A percentile compares a stretch with the other conserved stretches of the same genome.
Conservation (phyloP, 2,888 invertebrate species). For the Camponotus fellah region DNA sequence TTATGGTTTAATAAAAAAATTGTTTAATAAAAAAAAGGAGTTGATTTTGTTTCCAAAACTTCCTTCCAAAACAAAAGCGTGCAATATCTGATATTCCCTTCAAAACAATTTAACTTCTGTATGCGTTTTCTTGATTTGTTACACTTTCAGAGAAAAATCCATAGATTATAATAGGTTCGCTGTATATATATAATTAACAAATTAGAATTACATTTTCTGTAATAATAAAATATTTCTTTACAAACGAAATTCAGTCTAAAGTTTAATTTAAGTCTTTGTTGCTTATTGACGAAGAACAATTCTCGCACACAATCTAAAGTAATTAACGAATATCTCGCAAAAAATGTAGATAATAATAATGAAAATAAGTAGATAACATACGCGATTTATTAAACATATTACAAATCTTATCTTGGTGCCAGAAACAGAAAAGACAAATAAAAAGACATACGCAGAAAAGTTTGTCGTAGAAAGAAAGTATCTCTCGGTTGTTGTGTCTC, state of each 20-base stretch:
- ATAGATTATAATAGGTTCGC: no score
- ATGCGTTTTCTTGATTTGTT: no score
- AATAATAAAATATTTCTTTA: neutral
- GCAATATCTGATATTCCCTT: no score
- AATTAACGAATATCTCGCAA: constrained; percentile 18
- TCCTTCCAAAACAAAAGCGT: no score
- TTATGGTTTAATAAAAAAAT: no score
- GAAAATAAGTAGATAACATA: neutral
- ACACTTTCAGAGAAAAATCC: no score
- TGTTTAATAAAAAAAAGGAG: no score
- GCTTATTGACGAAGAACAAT: neutral
- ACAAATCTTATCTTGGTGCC: constrained; percentile 8
- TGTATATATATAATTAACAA: neutral
- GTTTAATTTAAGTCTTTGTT: neutral
- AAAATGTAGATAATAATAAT: constrained; percentile 18
- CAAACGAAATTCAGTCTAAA: neutral
- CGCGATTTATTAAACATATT: constrained; percentile 30
- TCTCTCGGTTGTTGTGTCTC: constrained; percentile 20
- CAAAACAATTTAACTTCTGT: no score
- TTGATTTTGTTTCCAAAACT: no score
- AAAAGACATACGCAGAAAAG: constrained; percentile 22
- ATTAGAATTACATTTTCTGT: neutral
- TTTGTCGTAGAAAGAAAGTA: constrained; percentile 16
- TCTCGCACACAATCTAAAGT: neutral
- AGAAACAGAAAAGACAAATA: constrained; percentile 2